Evolutionary conservation across 2,113 vertebrate genomes (phyloP), one percentile per base, ranked within the genome.

Genomic region (Butorides virescens): DNA sequence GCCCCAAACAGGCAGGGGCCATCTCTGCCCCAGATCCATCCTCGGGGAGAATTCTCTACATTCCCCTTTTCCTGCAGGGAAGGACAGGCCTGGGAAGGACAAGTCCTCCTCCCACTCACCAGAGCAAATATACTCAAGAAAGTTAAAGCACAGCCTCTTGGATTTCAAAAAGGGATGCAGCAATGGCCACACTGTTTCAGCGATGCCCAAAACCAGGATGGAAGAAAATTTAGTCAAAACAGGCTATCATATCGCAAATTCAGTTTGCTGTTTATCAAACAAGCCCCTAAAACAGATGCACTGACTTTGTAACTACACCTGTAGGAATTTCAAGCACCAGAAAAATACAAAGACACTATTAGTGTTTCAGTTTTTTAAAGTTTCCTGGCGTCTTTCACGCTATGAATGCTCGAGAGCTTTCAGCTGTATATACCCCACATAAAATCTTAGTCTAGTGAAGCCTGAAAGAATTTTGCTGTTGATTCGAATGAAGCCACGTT

Each of bases 11-110:
- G 4, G 9, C 58, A 65, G 74, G 66, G 58, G 77, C 87, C 74
- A 37, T 93, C 59, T 91, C 92, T 90, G 90, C 71, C 90, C 65
- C 73, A 76, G 68, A 90, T 73, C 77, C 89, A 95, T 97, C 90
- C 89, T 88, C 3, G 0, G 55, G 85, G 71, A 93, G 58, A 92
- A 92, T 91, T 81, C 80, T 86, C 87, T 55, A 39, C 44, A 59
- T 72, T 94, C 73, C 36, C 89, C 16, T 86, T 82, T 66, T 73
- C 84, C 83, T 92, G 53, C n/a, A 93, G 37, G 68, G 81, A 93
- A 86, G 67, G 39, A 61, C 26, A 46, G 26, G 81, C 44, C 63
- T 52, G 65, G 50, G 72, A 86, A 82, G 47, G 47, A 39, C 30
- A 70, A 82, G 71, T 29, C 58, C 25, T 90, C 44, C 65, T 95